These are phyloP conservation scores for Pyxicephalus adspersus DNA, from an alignment of 2,113 vertebrate species.

Conservation along the genomic window DNA sequence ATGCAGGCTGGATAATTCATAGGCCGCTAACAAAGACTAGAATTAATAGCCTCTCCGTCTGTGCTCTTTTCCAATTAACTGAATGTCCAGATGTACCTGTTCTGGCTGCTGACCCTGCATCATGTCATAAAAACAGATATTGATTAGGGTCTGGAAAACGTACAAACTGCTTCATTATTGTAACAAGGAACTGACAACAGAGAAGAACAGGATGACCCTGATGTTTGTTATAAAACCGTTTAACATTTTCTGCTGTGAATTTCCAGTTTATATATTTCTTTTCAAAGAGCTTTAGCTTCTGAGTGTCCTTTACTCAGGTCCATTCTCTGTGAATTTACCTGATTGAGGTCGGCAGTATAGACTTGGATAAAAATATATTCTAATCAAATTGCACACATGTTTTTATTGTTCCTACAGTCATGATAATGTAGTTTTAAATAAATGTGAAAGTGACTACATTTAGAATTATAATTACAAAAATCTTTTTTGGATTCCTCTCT, in stretches of 20 bases:
- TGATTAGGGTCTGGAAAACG: slow-evolving; percentile 25
- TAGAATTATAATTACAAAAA: too few relatives aligned
- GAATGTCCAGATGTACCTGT: neutral
- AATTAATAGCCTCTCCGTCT: slow-evolving; percentile 7
- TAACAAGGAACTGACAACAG: neutral
- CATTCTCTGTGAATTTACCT: too few relatives aligned
- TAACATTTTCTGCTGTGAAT: neutral
- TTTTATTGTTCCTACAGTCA: too few relatives aligned
- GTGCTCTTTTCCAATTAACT: slow-evolving; percentile 2
- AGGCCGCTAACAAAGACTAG: neutral
- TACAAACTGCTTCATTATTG: slow-evolving; percentile 22
- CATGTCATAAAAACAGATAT: slow-evolving; percentile 1
- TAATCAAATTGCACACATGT: too few relatives aligned
- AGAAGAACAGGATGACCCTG: neutral
- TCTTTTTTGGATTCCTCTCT: too few relatives aligned
- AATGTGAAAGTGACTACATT: too few relatives aligned
- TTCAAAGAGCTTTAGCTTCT: neutral
- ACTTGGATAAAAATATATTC: too few relatives aligned
- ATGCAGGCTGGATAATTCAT: neutral
- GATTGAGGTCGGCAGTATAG: too few relatives aligned
- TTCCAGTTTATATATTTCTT: neutral
- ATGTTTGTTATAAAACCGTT: neutral
- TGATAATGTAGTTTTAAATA: too few relatives aligned
- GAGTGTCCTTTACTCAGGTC: neutral
- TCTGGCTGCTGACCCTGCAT: neutral